Percentiles rank a stretch among this genome's conserved stretches.
phyloP scores from a whole-genome alignment of 2,113 vertebrate genomes.

The Galeopterus variegatus region DNA sequence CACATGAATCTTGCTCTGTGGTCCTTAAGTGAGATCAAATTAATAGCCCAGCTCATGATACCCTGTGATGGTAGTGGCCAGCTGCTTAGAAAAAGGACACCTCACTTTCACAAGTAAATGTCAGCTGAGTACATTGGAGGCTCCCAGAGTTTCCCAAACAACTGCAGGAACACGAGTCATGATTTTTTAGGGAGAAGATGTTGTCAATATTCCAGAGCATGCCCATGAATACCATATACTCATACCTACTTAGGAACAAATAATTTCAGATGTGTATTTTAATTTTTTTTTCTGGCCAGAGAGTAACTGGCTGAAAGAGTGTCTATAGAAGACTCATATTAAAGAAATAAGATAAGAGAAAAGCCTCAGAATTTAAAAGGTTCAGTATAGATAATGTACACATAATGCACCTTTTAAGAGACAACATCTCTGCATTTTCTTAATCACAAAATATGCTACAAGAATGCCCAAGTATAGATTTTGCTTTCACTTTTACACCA shows the following conservation, averaged over 20 bases:
- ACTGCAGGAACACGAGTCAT: rapidly evolving
- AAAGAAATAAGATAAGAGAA: background rate
- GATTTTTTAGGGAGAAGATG: background rate
- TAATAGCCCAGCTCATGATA: background rate
- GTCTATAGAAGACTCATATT: background rate
- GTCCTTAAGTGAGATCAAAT: background rate
- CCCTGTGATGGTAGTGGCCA: background rate
- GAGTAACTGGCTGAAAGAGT: background rate
- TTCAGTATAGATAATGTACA: background rate
- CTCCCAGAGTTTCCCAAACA: background rate
- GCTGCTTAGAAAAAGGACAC: background rate
- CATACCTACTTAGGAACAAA: background rate
- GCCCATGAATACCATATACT: background rate
- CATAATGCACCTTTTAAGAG: background rate
- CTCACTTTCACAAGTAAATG: background rate
- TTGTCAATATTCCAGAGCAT: background rate
- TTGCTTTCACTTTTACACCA: background rate
- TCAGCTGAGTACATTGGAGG: background rate
- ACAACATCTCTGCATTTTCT: background rate
- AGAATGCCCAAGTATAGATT: background rate
- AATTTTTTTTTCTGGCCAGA: background rate
- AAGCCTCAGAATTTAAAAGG: background rate
- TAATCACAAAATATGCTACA: background rate
- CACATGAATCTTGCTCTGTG: background rate
- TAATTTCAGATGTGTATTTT: background rate